Percentiles rank a stretch among this genome's conserved stretches.
Conservation (phyloP, 2,888 invertebrate genomes). For the Pandemis corylana region DNA sequence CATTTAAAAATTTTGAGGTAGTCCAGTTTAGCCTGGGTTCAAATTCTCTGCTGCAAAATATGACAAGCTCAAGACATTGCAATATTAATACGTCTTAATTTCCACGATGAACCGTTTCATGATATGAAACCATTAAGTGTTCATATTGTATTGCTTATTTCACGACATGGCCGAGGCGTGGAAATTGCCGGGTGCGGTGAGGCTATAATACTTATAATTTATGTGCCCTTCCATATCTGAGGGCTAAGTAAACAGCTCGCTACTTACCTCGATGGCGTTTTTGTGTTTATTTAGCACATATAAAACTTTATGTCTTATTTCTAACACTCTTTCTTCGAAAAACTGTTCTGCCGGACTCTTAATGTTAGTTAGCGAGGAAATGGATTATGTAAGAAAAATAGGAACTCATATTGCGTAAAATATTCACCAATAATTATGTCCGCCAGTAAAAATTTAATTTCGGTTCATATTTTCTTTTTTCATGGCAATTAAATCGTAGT, state of each 20-base stretch:
- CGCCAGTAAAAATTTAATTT: too few relatives aligned
- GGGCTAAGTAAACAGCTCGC: conserved; percentile 36
- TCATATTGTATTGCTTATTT: conserved; percentile 48
- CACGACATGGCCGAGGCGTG: conserved; percentile 44
- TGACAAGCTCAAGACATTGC: not conserved
- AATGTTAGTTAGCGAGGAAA: not conserved
- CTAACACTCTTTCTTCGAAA: not conserved
- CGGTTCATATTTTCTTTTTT: not conserved
- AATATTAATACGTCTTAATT: conserved; percentile 31
- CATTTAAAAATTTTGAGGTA: too few relatives aligned
- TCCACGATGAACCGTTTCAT: conserved; percentile 49
- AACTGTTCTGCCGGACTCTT: not conserved
- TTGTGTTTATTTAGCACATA: conserved; percentile 23
- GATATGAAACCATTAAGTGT: conserved; percentile 53
- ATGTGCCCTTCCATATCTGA: conserved; percentile 38
- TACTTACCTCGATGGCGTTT: conserved; percentile 28
- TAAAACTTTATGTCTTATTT: not conserved
- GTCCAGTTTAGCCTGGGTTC: too few relatives aligned
- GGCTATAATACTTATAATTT: conserved; percentile 48
- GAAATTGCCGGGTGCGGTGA: conserved; percentile 52
- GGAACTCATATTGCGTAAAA: too few relatives aligned
- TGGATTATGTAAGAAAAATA: too few relatives aligned
- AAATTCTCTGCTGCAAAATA: too few relatives aligned
- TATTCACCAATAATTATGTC: too few relatives aligned
- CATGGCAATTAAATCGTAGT: not conserved